These are phyloP conservation scores for Darwinula stevensoni DNA, from an alignment of 2,888 invertebrate species.

Conservation along the genomic window DNA sequence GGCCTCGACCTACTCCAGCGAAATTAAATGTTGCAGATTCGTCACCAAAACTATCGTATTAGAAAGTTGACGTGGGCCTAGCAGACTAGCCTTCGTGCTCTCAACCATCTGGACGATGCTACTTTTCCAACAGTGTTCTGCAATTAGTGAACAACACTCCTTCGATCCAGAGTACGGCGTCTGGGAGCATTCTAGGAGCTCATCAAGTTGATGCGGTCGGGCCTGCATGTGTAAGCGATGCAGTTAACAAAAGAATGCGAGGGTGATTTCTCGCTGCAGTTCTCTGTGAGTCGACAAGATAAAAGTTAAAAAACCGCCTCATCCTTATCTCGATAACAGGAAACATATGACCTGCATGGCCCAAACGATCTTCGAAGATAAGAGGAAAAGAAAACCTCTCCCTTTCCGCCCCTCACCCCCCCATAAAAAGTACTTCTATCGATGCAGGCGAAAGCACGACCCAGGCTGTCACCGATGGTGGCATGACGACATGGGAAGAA, in stretches of 20 bases:
- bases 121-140: slow-evolving; percentile 23
- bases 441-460: slow-evolving; percentile 23
- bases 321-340: too few relatives aligned
- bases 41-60: too few relatives aligned
- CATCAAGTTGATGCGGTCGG: slow-evolving; percentile 22
- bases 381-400: too few relatives aligned
- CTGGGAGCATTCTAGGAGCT: slow-evolving; percentile 21
- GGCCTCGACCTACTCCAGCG: too few relatives aligned
- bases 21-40: too few relatives aligned
- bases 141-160: slow-evolving; percentile 26
- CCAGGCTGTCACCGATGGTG: too few relatives aligned
- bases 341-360: too few relatives aligned
- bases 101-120: slow-evolving; percentile 22
- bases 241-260: slow-evolving; percentile 23
- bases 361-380: too few relatives aligned
- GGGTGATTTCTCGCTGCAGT: slow-evolving; percentile 24
- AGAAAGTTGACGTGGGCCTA: too few relatives aligned
- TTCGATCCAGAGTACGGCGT: slow-evolving; percentile 23
- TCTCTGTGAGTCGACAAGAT: slow-evolving; percentile 25
- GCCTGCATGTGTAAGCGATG: slow-evolving; percentile 16
- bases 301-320: slow-evolving; percentile 26
- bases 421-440: slow-evolving; percentile 25
- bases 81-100: slow-evolving; percentile 20
- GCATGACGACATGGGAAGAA: too few relatives aligned
- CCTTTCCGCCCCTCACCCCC: slow-evolving; percentile 25